phyloP scores from a whole-genome alignment of 2,113 vertebrate species.

The Gallinago jamesoni region DNA sequence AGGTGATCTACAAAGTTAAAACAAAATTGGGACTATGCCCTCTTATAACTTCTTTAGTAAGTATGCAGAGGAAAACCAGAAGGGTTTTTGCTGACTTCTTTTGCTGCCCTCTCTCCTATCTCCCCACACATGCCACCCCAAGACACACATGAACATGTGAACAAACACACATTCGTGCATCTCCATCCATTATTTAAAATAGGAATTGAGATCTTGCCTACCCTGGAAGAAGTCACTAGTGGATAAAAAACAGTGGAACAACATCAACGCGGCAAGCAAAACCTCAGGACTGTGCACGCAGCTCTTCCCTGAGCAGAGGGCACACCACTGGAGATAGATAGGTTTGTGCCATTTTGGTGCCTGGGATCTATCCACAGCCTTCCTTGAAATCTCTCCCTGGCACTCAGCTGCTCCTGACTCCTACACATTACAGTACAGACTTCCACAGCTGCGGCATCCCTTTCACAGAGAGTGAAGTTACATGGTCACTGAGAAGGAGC shows the following conservation, averaged over 20 bases:
- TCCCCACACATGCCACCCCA: background rate
- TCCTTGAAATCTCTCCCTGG: background rate
- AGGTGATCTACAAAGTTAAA: constrained; percentile 48
- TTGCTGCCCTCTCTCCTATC: background rate
- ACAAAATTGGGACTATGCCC: background rate
- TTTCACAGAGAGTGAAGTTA: background rate
- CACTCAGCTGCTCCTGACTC: background rate
- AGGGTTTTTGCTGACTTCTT: background rate
- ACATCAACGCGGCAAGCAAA: accelerated
- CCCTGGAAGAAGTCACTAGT: background rate
- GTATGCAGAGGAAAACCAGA: background rate
- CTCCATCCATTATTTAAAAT: background rate
- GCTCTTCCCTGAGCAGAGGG: background rate
- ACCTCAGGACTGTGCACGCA: accelerated
- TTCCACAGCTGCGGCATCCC: background rate
- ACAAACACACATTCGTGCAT: background rate
- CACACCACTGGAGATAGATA: accelerated
- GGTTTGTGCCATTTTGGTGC: background rate
- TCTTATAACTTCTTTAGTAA: background rate
- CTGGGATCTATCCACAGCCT: background rate
- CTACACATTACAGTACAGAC: background rate
- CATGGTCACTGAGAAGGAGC: background rate
- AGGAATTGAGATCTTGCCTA: background rate
- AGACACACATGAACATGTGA: accelerated
- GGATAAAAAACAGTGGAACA: background rate